These are phyloP conservation scores for Leucopsar rothschildi DNA, from an alignment of 2,113 vertebrate species.

Conservation along the genomic window DNA sequence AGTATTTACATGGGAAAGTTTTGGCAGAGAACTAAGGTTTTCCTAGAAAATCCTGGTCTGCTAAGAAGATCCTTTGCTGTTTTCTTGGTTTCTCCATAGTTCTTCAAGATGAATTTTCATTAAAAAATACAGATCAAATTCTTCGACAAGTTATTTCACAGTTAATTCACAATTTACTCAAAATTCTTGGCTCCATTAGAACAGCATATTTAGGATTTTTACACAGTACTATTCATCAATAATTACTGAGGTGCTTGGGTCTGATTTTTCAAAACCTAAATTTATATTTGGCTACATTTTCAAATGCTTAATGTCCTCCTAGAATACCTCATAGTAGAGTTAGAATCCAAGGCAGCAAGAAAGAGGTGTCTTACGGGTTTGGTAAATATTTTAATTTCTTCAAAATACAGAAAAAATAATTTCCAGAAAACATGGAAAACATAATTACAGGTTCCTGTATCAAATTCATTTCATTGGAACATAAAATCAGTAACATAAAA, in stretches of 20 bases:
- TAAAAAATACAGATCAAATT: background rate
- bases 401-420: background rate
- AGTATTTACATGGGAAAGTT: background rate
- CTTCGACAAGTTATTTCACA: background rate
- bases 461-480: background rate
- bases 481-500: background rate
- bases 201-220: background rate
- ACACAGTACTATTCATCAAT: background rate
- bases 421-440: background rate
- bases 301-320: background rate
- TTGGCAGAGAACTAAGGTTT: background rate
- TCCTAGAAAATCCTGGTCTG: background rate
- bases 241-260: background rate
- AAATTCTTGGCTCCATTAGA: background rate
- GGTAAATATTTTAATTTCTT: background rate
- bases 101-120: background rate
- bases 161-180: background rate
- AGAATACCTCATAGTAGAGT: background rate
- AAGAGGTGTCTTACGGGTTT: background rate
- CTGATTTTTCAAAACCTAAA: background rate
- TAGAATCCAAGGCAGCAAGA: background rate
- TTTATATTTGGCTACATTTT: background rate
- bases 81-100: background rate
- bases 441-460: background rate
- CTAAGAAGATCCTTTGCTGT: background rate